A percentile compares a stretch with the other conserved stretches of the same genome.
Evolutionary conservation across 1,140 invertebrate genomes (phyloP).

Genomic region (Drosophila busckii): DNA sequence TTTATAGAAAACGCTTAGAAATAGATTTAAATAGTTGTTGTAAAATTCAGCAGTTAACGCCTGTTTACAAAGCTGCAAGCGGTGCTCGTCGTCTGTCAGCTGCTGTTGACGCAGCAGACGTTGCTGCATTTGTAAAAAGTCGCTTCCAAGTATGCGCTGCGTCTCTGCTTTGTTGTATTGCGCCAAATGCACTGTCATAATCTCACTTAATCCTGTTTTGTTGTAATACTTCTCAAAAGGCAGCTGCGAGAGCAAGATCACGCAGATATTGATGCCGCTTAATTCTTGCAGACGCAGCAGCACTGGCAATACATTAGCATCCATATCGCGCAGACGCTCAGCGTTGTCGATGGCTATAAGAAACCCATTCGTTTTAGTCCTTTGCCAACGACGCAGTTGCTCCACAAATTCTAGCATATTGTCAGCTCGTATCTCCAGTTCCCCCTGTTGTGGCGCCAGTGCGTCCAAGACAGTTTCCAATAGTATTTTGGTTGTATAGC

Average conservation of each 20-base stretch:
- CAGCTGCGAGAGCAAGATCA: constrained; percentile 88
- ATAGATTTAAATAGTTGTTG: constrained; percentile 87
- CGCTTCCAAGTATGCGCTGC: constrained; percentile 84
- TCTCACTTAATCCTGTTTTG: constrained; percentile 85
- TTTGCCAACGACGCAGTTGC: constrained; percentile 76
- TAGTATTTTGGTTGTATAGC: constrained; percentile 86
- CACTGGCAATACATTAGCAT: constrained; percentile 84
- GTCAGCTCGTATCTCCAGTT: constrained; percentile 81
- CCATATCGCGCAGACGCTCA: constrained; percentile 86
- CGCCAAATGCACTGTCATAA: constrained; percentile 87
- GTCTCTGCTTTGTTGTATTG: constrained; percentile 91
- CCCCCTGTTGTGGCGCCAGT: constrained; percentile 64
- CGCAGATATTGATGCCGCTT: constrained; percentile 85
- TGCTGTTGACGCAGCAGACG: constrained; percentile 22
- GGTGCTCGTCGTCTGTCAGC: background rate
- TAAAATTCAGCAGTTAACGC: constrained; percentile 83
- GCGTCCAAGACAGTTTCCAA: constrained; percentile 87
- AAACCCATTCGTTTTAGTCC: background rate
- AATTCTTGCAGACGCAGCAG: constrained; percentile 88
- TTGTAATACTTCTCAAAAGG: constrained; percentile 88
- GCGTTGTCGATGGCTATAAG: constrained; percentile 88
- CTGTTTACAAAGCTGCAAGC: constrained; percentile 32
- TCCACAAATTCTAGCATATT: constrained; percentile 87
- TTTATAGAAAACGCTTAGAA: constrained; percentile 89
- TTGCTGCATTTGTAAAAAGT: constrained; percentile 61